A percentile compares a stretch with the other conserved stretches of the same genome.
These are phyloP conservation scores for Irena cyanogastra DNA, from an alignment of 2,113 vertebrate genomes.

Conservation along the genomic window DNA sequence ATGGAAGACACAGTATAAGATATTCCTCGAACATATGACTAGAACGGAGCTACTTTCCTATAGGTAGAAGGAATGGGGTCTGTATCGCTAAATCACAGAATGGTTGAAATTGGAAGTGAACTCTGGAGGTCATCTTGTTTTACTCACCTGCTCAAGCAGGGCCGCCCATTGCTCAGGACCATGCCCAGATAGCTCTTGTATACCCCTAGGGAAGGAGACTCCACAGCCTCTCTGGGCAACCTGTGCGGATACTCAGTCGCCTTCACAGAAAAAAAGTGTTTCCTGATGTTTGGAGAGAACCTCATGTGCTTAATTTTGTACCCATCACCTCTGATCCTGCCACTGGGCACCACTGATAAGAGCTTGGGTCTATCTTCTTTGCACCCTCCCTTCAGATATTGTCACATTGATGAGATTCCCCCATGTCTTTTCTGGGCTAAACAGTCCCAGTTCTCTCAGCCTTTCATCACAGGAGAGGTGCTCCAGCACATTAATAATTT, in stretches of 20 bases:
- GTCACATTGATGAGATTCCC: not conserved
- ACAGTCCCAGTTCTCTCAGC: not conserved
- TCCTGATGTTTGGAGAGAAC: not conserved
- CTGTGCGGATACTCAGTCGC: not conserved
- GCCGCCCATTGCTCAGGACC: not conserved
- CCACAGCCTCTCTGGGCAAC: not conserved
- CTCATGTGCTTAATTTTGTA: not conserved
- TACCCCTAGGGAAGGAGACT: too few relatives aligned
- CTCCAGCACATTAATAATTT: not conserved
- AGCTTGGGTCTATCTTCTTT: not conserved
- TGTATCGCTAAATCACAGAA: not conserved
- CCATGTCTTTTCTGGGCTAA: not conserved
- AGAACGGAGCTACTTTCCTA: not conserved
- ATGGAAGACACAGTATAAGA: not conserved
- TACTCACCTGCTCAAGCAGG: not conserved
- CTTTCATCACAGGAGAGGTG: not conserved
- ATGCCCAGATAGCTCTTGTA: not conserved
- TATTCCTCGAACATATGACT: not conserved
- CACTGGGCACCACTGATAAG: not conserved
- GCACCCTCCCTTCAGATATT: not conserved
- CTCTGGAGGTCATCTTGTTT: not conserved
- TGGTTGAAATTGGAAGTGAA: not conserved
- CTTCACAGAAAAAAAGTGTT: not conserved
- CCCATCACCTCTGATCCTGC: not conserved
- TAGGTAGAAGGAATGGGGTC: not conserved